These are phyloP conservation scores for Drosophila kikkawai DNA, from an alignment of 1,140 invertebrate genomes.

Conservation along the genomic window DNA sequence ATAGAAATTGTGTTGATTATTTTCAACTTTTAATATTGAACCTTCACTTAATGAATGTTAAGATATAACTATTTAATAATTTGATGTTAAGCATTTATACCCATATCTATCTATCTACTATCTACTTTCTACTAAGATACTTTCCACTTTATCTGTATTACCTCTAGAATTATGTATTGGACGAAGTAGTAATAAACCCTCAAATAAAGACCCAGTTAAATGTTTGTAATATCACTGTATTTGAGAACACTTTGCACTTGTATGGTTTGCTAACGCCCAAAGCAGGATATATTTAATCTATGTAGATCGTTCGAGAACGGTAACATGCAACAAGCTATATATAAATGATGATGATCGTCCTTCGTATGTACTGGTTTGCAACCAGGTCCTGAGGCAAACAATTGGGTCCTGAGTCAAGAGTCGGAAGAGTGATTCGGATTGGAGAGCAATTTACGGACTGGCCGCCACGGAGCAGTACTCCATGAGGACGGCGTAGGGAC, in stretches of 20 bases:
- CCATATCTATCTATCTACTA: too few species aligned
- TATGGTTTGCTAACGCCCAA: slow-evolving; percentile 26
- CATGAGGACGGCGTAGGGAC: slow-evolving; percentile 32
- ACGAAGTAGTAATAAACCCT: not conserved
- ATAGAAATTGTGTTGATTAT: too few species aligned
- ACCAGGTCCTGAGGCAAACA: slow-evolving; percentile 21
- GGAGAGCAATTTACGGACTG: slow-evolving; percentile 7
- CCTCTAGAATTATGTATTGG: not conserved
- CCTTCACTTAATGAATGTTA: too few species aligned
- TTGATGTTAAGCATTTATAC: too few species aligned
- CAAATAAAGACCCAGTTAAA: not conserved
- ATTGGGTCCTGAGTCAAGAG: not conserved
- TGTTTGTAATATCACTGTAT: not conserved
- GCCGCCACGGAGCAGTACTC: slow-evolving; percentile 56
- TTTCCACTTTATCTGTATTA: not conserved
- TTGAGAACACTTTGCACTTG: not conserved
- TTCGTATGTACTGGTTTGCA: slow-evolving; percentile 3
- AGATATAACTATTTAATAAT: too few species aligned
- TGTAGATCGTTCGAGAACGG: slow-evolving; percentile 18
- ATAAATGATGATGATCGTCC: not conserved
- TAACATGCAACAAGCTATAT: slow-evolving; percentile 48
- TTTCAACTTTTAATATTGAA: too few species aligned
- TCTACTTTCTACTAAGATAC: too few species aligned
- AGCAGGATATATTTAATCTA: slow-evolving; percentile 31
- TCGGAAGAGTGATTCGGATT: not conserved